Evolutionary conservation across 2,797 vertebrate genomes (phyloP).

Genomic region (Chaetophractus vellerosus): DNA sequence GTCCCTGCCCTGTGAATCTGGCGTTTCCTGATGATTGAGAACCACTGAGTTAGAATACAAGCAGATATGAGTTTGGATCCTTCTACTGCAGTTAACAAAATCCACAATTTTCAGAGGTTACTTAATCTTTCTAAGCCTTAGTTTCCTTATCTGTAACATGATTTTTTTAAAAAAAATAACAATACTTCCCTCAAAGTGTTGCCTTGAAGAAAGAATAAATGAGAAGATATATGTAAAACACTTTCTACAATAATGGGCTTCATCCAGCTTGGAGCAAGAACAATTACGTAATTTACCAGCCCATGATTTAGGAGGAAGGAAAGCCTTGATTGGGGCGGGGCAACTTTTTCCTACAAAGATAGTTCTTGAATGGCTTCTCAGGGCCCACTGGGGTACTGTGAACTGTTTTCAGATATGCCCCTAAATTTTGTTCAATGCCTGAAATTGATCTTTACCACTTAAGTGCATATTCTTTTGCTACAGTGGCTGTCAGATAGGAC

Average conservation of each 20-base stretch:
- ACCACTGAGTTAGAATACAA: not conserved
- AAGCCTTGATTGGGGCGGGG: not conserved
- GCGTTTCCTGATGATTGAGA: not conserved
- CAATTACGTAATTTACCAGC: not conserved
- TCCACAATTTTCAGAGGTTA: not conserved
- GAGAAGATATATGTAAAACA: not conserved
- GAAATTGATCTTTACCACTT: not conserved
- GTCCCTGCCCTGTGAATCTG: not conserved
- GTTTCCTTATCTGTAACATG: conserved; percentile 29
- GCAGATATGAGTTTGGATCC: not conserved
- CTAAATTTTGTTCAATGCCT: not conserved
- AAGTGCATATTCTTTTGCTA: not conserved
- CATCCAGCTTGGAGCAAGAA: conserved; percentile 22
- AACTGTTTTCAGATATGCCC: not conserved
- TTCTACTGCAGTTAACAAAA: not conserved
- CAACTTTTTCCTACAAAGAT: not conserved
- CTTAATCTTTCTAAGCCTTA: conserved; percentile 25
- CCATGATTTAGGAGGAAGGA: not conserved
- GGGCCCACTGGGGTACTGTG: not conserved
- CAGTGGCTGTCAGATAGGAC: not conserved
- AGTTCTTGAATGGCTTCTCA: not conserved
- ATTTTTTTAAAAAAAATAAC: not conserved
- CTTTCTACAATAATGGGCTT: not conserved
- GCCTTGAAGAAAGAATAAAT: conserved; percentile 47
- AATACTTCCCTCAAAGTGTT: not conserved